These are phyloP conservation scores for Ischnus inquisitorius DNA, from an alignment of 2,888 invertebrate genomes.

Conservation along the genomic window DNA sequence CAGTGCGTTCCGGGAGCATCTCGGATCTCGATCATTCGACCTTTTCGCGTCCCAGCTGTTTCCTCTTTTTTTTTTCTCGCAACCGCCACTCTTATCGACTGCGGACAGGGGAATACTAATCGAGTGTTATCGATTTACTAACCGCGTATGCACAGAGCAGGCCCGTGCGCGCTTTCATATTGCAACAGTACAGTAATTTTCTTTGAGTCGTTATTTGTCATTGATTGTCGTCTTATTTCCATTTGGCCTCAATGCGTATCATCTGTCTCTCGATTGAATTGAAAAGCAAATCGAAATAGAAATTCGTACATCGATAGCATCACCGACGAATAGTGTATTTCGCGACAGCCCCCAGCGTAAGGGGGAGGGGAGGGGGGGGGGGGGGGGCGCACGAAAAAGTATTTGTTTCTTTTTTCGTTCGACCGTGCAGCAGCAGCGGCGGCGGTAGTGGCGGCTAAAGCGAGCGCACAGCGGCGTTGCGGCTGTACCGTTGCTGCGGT, in stretches of 20 bases:
- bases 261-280: background rate
- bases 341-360: background rate
- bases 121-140: slow-evolving; percentile 80
- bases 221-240: background rate
- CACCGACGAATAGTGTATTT: slow-evolving; percentile 2
- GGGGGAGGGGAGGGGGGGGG: too few species aligned
- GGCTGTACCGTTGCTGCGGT: slow-evolving; percentile 73
- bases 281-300: background rate
- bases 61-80: slow-evolving; percentile 47
- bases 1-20: background rate
- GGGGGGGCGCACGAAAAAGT: background rate
- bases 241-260: background rate
- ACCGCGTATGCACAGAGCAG: slow-evolving; percentile 69
- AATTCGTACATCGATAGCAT: background rate
- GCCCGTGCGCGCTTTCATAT: background rate
- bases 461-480: slow-evolving; percentile 42
- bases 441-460: background rate
- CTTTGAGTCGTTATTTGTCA: background rate
- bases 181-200: slow-evolving; percentile 23
- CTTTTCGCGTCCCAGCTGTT: slow-evolving; percentile 69
- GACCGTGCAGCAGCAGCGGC: slow-evolving; percentile 18
- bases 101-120: slow-evolving; percentile 72
- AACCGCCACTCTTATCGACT: slow-evolving; percentile 29
- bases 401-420: slow-evolving; percentile 24
- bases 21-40: slow-evolving; percentile 20